These are phyloP conservation scores for Pardosa pseudoannulata DNA, from an alignment of 2,888 invertebrate species.

Conservation along the genomic window DNA sequence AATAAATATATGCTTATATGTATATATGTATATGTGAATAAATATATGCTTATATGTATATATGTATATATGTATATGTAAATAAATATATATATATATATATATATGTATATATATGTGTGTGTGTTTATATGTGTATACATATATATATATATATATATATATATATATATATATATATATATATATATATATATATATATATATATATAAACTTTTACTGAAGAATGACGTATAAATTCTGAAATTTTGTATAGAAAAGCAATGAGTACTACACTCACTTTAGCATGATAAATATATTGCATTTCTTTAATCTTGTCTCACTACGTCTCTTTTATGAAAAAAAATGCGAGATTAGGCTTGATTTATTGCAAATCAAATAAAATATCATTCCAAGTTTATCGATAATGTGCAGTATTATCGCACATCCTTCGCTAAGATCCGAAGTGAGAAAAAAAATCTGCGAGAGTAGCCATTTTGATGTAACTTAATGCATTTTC, in stretches of 20 bases:
- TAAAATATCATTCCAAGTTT: not conserved
- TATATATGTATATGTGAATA: too few species aligned
- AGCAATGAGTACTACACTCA: not conserved
- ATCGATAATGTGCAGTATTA: not conserved
- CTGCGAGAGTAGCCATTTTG: not conserved
- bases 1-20: too few species aligned
- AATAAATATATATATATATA: too few species aligned
- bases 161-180: too few species aligned
- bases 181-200: too few species aligned
- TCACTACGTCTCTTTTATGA: not conserved
- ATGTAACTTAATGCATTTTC: not conserved
- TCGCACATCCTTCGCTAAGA: not conserved
- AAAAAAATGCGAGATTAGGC: not conserved
- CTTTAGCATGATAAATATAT: not conserved
- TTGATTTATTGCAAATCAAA: not conserved
- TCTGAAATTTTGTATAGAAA: conserved; percentile 59
- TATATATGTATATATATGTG: too few species aligned
- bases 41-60: too few species aligned
- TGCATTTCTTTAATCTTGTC: not conserved
- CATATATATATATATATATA: too few species aligned
- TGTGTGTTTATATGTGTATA: too few species aligned
- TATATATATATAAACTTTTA: too few species aligned
- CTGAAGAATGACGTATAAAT: conserved; percentile 47
- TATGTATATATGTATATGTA: too few species aligned
- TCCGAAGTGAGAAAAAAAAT: too few species aligned